Evolutionary conservation across 2,113 vertebrate genomes (phyloP).

Genomic region (Dipodomys stephensi): DNA sequence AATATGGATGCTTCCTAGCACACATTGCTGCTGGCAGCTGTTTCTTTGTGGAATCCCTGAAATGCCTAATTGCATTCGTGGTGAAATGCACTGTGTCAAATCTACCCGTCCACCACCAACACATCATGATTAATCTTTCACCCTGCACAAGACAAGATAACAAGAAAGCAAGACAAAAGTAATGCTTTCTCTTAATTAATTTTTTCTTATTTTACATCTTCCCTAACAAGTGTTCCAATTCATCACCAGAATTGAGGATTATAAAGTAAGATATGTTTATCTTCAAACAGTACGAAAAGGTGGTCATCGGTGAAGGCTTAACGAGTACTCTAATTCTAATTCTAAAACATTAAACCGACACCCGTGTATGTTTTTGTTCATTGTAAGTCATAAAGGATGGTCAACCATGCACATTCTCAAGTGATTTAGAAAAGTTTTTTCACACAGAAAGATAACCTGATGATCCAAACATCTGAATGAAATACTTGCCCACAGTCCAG

Average conservation of each 20-base stretch:
- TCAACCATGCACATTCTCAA: background rate
- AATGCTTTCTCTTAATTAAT: background rate
- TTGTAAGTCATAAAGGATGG: background rate
- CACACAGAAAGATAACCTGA: background rate
- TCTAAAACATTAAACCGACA: background rate
- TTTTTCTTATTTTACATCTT: background rate
- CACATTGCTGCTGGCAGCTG: background rate
- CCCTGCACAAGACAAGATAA: background rate
- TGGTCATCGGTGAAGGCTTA: background rate
- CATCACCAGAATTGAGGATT: background rate
- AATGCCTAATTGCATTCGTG: background rate
- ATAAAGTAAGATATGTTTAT: background rate
- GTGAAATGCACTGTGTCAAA: slow-evolving; percentile 13
- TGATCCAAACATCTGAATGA: slow-evolving; percentile 1
- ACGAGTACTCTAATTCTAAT: background rate
- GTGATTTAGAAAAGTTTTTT: background rate
- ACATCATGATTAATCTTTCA: slow-evolving; percentile 43
- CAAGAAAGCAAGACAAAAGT: background rate
- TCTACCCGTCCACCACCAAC: background rate
- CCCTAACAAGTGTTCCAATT: background rate
- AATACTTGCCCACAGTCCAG: background rate
- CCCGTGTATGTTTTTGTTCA: background rate
- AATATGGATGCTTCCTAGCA: background rate
- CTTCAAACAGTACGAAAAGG: background rate
- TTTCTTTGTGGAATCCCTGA: slow-evolving; percentile 53